Base-by-base conservation (phyloP, 2,797 vertebrate species). In the Crocidura indochinensis region DNA sequence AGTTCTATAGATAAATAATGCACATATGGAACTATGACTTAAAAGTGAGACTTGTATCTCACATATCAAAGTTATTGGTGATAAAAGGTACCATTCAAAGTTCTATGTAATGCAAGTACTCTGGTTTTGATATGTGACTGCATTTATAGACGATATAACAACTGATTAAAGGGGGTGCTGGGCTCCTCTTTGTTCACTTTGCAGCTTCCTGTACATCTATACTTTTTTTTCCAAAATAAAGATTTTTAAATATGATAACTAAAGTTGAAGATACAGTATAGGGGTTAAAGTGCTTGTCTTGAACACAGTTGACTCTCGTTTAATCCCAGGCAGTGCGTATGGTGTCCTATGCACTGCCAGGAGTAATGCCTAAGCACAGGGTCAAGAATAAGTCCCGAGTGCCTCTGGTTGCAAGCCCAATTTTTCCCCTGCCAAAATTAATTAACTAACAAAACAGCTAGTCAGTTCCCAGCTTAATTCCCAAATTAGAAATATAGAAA, bases 21-120 rank as follows among this genome's bases (percentile, higher is more conserved):
- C 27, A 14, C 27, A 51, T 64, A 56, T 67, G 62, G 65, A 88
- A 49, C 60, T 67, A 78, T 53, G 81, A 46, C 29, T 53, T 47
- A 51, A 9, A 77, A 75, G 26, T 60, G 26, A 65, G 67, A 68
- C n/a, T 77, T 75, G 27, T 44, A 38, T 46, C 62, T 90, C 60
- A 90, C 84, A 31, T 79, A 84, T 73, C 65, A 94, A 88, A 90
- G 38, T 81, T 88, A 79, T 22, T 51, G 27, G 51, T 4, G 68
- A 93, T 74, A 71, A 91, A 90, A 53, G 27, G 10, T 51, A 65
- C 53, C 79, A 71, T 47, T 90, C 87, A 84, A 91, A 77, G n/a
- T 64, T 74, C 56, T 56, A 84, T 7, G 10, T 51, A 68, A 31
- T 46, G 49, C 60, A 51, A 29, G 19, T 31, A 87, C 85, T 78